These are phyloP conservation scores for Embidobia sp. DNA, from an alignment of 2,888 invertebrate species.

Conservation along the genomic window DNA sequence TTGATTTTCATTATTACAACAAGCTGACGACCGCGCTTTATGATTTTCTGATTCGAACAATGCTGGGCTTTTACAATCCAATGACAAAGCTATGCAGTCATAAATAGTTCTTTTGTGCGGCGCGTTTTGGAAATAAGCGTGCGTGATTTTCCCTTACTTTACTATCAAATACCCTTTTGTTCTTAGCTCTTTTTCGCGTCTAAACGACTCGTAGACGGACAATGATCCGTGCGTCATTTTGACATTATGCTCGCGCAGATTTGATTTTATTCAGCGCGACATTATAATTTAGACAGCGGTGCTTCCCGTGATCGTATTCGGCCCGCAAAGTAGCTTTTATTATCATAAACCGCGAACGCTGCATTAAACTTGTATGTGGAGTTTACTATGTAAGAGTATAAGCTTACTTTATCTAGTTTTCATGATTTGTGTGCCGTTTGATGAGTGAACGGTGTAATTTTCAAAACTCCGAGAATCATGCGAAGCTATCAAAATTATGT, in stretches of 20 bases:
- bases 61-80: constrained; percentile 36
- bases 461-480: too few species aligned
- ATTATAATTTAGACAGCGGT: too few species aligned
- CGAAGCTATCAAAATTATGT: too few species aligned
- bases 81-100: constrained; percentile 44
- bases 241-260: constrained; percentile 2
- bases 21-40: constrained; percentile 45
- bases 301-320: too few species aligned
- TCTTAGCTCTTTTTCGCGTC: constrained; percentile 25
- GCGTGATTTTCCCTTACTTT: constrained; percentile 29
- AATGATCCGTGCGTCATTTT: constrained; percentile 33
- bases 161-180: constrained; percentile 25
- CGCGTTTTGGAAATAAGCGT: constrained; percentile 32
- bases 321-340: too few species aligned
- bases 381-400: too few species aligned
- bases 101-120: constrained; percentile 45
- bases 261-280: constrained; percentile 15
- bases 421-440: too few species aligned
- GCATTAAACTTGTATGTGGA: too few species aligned
- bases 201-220: constrained; percentile 23
- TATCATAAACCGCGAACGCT: too few species aligned
- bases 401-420: too few species aligned
- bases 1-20: constrained; percentile 56
- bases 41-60: constrained; percentile 51
- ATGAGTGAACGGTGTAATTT: too few species aligned